Conservation (phyloP, 1,140 invertebrate genomes). For the Drosophila sulfurigaster region DNA sequence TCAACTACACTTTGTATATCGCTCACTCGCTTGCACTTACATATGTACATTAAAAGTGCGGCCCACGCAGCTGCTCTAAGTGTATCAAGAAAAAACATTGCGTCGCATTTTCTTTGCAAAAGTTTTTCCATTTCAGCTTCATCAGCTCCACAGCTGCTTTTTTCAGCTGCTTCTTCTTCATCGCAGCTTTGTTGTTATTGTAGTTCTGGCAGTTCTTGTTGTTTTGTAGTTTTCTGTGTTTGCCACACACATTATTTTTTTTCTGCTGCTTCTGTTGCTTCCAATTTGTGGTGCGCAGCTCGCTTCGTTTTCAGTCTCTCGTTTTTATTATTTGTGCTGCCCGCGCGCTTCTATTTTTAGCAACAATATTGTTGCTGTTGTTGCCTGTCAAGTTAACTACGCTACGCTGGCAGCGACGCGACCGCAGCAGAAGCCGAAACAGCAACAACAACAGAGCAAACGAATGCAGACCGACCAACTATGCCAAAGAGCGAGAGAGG, state of each 20-base stretch:
- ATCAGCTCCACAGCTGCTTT: slow-evolving; percentile 56
- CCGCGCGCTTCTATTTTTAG: slow-evolving; percentile 77
- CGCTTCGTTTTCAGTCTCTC: slow-evolving; percentile 66
- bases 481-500: slow-evolving; percentile 32
- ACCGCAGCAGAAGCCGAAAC: slow-evolving; percentile 31
- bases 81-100: slow-evolving; percentile 27
- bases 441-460: slow-evolving; percentile 46
- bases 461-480: slow-evolving; percentile 65
- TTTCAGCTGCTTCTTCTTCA: slow-evolving; percentile 19
- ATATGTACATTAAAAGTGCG: slow-evolving; percentile 33
- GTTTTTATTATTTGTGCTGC: slow-evolving; percentile 58
- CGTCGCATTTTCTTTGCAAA: slow-evolving; percentile 59
- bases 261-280: slow-evolving; percentile 30
- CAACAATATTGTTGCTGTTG: slow-evolving; percentile 59
- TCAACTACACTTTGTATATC: neutral
- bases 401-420: slow-evolving; percentile 70
- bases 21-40: slow-evolving; percentile 13
- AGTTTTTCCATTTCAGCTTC: slow-evolving; percentile 53
- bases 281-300: slow-evolving; percentile 50
- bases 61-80: slow-evolving; percentile 36
- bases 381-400: slow-evolving; percentile 72
- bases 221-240: slow-evolving; percentile 41
- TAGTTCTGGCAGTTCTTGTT: slow-evolving; percentile 45
- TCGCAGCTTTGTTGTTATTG: slow-evolving; percentile 43
- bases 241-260: slow-evolving; percentile 64